Percentiles rank a stretch among this genome's conserved stretches.
Evolutionary conservation across 1,140 invertebrate species (phyloP).

Genomic region (Alviniconcha marisindica): DNA sequence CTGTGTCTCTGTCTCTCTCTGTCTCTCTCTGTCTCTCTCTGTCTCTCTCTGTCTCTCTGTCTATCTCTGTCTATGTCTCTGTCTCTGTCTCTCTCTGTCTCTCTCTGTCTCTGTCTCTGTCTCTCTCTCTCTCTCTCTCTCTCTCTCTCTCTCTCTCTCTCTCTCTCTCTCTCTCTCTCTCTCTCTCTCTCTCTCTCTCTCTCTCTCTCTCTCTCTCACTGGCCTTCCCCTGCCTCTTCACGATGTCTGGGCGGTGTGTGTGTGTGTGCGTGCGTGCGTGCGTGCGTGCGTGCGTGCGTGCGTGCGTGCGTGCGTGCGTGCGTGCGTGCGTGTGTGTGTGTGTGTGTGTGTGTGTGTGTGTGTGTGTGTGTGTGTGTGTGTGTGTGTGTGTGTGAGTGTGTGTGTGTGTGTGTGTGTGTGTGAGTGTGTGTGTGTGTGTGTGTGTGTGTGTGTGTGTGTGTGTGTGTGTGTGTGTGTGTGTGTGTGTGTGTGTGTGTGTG

Average conservation of each 20-base stretch:
- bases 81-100: too few relatives aligned
- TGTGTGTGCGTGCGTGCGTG: not conserved
- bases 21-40: too few relatives aligned
- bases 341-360: not conserved
- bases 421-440: slow-evolving; percentile 1
- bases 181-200: not conserved
- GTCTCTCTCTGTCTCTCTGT: too few relatives aligned
- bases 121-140: too few relatives aligned
- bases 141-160: not conserved
- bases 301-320: not conserved
- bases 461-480: not conserved
- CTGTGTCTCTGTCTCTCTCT: too few relatives aligned
- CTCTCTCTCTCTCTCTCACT: too few relatives aligned
- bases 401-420: slow-evolving; percentile 12
- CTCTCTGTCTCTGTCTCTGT: too few relatives aligned
- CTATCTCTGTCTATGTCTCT: too few relatives aligned
- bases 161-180: not conserved
- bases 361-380: too few relatives aligned
- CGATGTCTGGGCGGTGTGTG: too few relatives aligned
- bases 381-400: too few relatives aligned
- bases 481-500: not conserved
- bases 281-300: not conserved
- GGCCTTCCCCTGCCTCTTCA: too few relatives aligned
- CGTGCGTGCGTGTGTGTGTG: not conserved
- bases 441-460: slow-evolving; percentile 17